Evolutionary conservation across 2,113 vertebrate genomes (phyloP), one percentile per base, ranked within the genome.

Genomic region (Crocuta crocuta): DNA sequence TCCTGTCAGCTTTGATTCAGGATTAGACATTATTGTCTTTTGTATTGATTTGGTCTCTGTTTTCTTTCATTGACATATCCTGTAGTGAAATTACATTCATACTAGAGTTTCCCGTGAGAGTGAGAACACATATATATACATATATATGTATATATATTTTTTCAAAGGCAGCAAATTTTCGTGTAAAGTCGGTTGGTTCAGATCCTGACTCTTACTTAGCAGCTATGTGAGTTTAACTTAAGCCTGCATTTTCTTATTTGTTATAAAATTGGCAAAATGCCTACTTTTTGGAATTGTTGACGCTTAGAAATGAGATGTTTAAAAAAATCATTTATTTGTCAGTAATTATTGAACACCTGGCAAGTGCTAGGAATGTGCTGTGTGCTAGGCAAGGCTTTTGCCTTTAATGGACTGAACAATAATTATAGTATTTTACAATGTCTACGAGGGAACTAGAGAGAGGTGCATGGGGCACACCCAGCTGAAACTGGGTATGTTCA

Each of bases 1-100:
- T 70, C 17, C 45, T 96, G 84, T 97, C 94, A 89, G n/a, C 45
- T 94, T 97, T 92, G 95, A 96, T 93, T 95, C 89, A 89, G 78
- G 88, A 79, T 94, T 88, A 74, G 96, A 61, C 83, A 71, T 71
- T 55, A 81, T 80, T 91, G 45, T 97, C 28, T 43, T 85, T 96
- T 82, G 76, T 96, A 91, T 97, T 91, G 90, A 96, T 58, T 88
- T 70, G 43, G 39, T 96, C 82, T 95, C 83, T 94, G 28, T 91
- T 96, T 96, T 76, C 78, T 96, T 94, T 91, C 83, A 78, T 80
- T 94, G 39, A 95, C 65, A 80, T 63, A 76, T 91, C 80, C 78
- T 66, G 23, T 91, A 61, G 68, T 95, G 89, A 95, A 92, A 96
- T 96, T 78, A 89, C n/a, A 31, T 84, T 76, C 91, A 80, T 89